Percentiles rank a stretch among this genome's conserved stretches.
Conservation (phyloP, 2,797 vertebrate species). For the Picus viridis region DNA sequence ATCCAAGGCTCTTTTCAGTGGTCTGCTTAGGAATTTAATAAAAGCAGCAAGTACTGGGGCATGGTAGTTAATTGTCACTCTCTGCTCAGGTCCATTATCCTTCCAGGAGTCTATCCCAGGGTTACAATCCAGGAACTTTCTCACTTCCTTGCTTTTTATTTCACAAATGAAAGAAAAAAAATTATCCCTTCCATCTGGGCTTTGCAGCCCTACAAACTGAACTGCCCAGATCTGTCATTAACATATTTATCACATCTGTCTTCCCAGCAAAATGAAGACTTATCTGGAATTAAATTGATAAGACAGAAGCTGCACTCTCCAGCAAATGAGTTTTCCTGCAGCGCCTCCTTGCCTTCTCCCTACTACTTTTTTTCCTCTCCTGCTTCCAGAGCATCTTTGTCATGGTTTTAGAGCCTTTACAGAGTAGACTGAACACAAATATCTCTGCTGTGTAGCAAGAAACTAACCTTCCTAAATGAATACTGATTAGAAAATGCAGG, state of each 20-base stretch:
- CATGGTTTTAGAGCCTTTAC: background rate
- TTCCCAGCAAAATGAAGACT: constrained; percentile 61
- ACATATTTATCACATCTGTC: constrained; percentile 58
- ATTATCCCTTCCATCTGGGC: constrained; percentile 59
- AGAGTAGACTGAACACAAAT: background rate
- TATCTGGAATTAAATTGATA: constrained; percentile 69
- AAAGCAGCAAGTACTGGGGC: background rate
- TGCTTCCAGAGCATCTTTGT: constrained; percentile 48
- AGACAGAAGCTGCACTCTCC: constrained; percentile 50
- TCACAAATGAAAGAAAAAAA: constrained; percentile 60
- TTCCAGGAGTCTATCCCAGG: constrained; percentile 51
- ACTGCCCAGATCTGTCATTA: constrained; percentile 49
- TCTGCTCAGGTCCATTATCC: constrained; percentile 42
- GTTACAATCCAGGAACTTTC: constrained; percentile 24
- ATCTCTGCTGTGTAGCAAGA: constrained; percentile 24
- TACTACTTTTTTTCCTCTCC: background rate
- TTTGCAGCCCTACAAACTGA: constrained; percentile 48
- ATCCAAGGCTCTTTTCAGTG: background rate
- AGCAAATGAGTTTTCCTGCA: constrained; percentile 54
- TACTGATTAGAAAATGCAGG: background rate
- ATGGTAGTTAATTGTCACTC: background rate
- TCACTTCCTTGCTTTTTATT: constrained; percentile 54
- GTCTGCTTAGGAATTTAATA: constrained; percentile 3
- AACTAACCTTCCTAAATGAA: constrained; percentile 38
- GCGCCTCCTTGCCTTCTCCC: background rate